Base-by-base conservation (phyloP, 2,797 vertebrate genomes). In the Buceros bicornis region DNA sequence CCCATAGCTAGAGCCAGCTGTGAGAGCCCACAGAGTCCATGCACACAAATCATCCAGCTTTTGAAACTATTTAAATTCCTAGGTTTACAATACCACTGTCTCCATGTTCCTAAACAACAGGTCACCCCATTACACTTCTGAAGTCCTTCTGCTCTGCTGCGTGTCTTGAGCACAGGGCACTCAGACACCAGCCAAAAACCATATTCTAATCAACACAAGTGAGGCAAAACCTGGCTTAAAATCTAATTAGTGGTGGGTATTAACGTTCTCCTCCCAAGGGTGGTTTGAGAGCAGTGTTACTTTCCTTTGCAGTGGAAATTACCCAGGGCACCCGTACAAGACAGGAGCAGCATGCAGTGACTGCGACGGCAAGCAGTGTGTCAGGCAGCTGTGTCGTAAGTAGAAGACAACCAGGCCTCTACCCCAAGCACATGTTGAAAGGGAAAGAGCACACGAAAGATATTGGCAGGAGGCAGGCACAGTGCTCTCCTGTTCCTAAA, bases 291-390 rank as follows among this genome's bases (percentile, higher is more conserved):
- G 57, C 11, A 50, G 16, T 26, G 50, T 74, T 71, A 6, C 35
- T 89, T 82, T 65, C 89, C 71, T 96, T 91, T 3, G 2, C 87
- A 98, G 98, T 35, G 98, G 98, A 65, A 98, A 98, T 86, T 97
- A 78, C 56, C 92, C 91, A 10, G 6, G 1, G 2, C 28, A 1
- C 8, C 98, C 98, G 0, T 98, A 98, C 74, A 51, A 53, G 61
- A 50, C 1, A 0, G 98, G 98, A 89, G 2, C 1, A 4, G 22
- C 87, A 0, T 98, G 98, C 87, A 98, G 97, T 1, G 16, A 65
- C 17, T 98, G 98, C 14, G 19, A 8, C 0, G 43, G 57, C 5
- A 98, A 98, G 4, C 62, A 0, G 11, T 98, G 98, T 94, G 48
- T 31, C 28, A 16, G 33, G 17, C 58, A 50, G 2, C 77, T 98